Conservation (phyloP, 2,888 invertebrate species). For the Dynastes grantii region DNA sequence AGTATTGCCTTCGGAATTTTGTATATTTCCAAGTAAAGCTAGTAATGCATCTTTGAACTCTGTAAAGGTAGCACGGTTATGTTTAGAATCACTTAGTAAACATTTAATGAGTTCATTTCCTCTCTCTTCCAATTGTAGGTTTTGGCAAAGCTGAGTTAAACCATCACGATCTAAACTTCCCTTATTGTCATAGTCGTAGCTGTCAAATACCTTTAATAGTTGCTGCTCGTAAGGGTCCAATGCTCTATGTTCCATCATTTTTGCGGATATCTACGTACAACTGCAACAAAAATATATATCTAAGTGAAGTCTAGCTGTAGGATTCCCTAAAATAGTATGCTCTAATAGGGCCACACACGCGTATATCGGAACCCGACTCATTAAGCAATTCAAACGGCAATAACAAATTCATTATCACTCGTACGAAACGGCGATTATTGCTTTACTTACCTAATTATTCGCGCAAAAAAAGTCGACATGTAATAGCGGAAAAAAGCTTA, state of each 20-base stretch:
- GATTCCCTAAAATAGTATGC: not conserved
- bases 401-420: not conserved
- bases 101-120: slow-evolving; percentile 77
- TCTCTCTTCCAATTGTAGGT: slow-evolving; percentile 84
- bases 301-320: not conserved
- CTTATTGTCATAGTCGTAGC: slow-evolving; percentile 81
- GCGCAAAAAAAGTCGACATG: slow-evolving; percentile 49
- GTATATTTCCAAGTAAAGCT: slow-evolving; percentile 76
- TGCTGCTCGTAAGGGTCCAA: slow-evolving; percentile 87
- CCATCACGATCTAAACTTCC: slow-evolving; percentile 80
- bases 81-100: slow-evolving; percentile 73
- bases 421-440: slow-evolving; percentile 10
- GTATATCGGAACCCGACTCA: too few species aligned
- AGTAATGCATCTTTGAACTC: slow-evolving; percentile 86
- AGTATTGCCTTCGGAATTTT: slow-evolving; percentile 60
- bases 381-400: not conserved
- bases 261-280: slow-evolving; percentile 35
- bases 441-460: slow-evolving; percentile 50
- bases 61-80: slow-evolving; percentile 76
- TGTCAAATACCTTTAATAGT: slow-evolving; percentile 85
- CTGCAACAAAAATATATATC: slow-evolving; percentile 13
- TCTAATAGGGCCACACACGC: too few species aligned
- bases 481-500: slow-evolving; percentile 50
- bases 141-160: slow-evolving; percentile 80
- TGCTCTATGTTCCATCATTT: slow-evolving; percentile 60